phyloP scores from a whole-genome alignment of 2,113 vertebrate genomes.

The Redunca redunca region DNA sequence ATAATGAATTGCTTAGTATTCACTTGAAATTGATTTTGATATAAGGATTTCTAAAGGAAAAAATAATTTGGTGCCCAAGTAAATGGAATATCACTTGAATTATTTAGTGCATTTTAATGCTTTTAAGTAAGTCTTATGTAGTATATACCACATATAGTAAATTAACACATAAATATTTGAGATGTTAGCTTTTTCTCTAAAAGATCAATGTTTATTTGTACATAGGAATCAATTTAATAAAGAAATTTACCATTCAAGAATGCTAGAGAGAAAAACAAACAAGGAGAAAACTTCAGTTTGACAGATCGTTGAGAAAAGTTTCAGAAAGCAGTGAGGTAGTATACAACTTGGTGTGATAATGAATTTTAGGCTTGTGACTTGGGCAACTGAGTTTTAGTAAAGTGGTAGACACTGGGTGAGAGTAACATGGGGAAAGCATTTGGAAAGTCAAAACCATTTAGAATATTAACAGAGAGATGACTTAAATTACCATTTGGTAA shows the following conservation, averaged over 20 bases:
- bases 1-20: background rate
- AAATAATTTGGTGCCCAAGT: background rate
- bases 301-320: background rate
- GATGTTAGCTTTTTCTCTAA: background rate
- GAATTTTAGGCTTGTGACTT: background rate
- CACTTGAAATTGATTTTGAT: background rate
- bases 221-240: background rate
- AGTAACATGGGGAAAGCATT: background rate
- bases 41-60: background rate
- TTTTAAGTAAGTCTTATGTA: background rate
- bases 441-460: background rate
- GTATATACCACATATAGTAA: background rate
- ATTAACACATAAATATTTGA: background rate
- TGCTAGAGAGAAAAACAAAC: background rate
- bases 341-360: background rate
- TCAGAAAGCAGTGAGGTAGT: background rate
- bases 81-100: background rate
- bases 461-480: background rate
- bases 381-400: background rate
- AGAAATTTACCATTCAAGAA: background rate
- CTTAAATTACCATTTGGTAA: background rate
- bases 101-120: background rate
- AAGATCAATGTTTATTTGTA: background rate
- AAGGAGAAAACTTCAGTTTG: background rate
- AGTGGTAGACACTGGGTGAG: background rate